Evolutionary conservation across 2,888 invertebrate species (phyloP), one percentile per base, ranked within the genome.

Genomic region (Dusona sp.): DNA sequence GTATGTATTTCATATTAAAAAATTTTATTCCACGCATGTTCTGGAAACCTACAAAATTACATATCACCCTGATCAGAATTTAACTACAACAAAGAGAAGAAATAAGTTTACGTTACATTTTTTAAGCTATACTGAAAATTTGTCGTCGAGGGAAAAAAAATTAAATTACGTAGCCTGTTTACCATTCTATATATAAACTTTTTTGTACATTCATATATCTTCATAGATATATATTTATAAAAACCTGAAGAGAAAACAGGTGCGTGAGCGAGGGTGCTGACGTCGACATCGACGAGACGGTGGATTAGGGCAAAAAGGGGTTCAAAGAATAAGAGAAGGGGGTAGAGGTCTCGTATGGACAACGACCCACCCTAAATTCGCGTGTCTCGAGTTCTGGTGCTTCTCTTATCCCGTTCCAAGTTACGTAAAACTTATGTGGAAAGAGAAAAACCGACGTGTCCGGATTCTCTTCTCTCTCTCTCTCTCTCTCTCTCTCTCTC

Each of bases 321-420:
- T 25, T 64, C 61, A 16, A 29, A 29, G 65, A 13, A 51, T 13
- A 42, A 45, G 72, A 48, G 48, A 65, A 79, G 70, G 75, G 75
- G 64, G 54, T 61, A 57, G 73, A 75, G 68, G 67, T 82, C 82
- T 82, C 82, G 82, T 48, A 75, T 82, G 75, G 82, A 75, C 82
- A 70, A 90, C 90, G 92, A 91, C 91, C 92, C 91, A 92, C 93
- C 92, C 92, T 92, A 93, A 93, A 93, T 93, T 93, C 89, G 92
- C 92, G 92, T 93, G 93, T 93, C 93, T 93, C 92, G 91, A 90
- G 91, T 90, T 73, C 61, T 80, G 72, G 72, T 86, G 86, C 78
- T 84, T 73, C 81, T 74, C 75, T 65, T 33, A 64, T 61, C 19
- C 54, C 72, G 77, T 70, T 22, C 42, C 73, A 38, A 74, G 22